Percentiles rank a stretch among this genome's conserved stretches.
These are phyloP conservation scores for Rostratula benghalensis DNA, from an alignment of 2,113 vertebrate genomes.

Conservation along the genomic window DNA sequence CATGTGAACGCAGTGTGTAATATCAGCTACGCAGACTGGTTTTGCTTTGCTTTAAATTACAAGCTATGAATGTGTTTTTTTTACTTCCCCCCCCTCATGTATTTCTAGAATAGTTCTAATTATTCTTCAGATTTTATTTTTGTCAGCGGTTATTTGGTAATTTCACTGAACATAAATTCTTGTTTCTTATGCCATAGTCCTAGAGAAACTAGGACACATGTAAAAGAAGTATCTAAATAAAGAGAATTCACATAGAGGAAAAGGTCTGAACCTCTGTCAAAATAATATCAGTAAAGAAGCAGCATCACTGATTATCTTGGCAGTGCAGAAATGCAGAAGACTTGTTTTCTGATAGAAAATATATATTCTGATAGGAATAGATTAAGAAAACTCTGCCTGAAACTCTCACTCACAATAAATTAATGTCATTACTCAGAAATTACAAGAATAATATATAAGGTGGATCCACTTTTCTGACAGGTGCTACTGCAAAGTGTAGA, in stretches of 20 bases:
- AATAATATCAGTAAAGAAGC: background rate
- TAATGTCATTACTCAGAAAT: background rate
- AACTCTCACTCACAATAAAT: background rate
- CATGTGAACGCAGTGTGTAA: background rate
- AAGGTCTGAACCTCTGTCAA: conserved; percentile 25
- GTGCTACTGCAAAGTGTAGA: background rate
- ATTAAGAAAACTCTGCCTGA: background rate
- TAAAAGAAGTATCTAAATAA: background rate
- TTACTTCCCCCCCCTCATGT: background rate
- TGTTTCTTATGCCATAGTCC: background rate
- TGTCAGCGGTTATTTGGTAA: background rate
- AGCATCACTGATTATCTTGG: background rate
- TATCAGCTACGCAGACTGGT: background rate
- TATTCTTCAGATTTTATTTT: background rate
- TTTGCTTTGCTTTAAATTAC: background rate
- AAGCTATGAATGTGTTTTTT: background rate
- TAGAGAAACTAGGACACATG: background rate
- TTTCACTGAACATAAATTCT: background rate
- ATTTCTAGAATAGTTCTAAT: background rate
- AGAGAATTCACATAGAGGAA: background rate
- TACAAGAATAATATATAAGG: background rate
- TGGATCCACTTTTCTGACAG: background rate
- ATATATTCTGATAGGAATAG: background rate
- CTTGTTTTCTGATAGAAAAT: background rate
- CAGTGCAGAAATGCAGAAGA: conserved; percentile 6